Conservation (phyloP, 2,113 vertebrate species). For the Ciconia stormi region DNA sequence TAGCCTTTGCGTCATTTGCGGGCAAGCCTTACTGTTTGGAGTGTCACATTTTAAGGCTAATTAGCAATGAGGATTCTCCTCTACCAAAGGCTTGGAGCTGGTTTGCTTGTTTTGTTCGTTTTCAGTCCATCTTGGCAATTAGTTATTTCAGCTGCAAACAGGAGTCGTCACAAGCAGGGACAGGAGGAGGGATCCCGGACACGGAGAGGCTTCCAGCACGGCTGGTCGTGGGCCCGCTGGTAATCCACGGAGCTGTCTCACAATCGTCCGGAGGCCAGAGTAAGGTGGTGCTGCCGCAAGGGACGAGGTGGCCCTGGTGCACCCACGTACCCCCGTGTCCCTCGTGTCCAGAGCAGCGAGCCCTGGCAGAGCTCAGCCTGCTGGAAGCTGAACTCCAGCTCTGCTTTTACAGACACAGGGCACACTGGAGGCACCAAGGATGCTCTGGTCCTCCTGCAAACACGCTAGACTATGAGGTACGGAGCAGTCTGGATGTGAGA, state of each 20-base stretch:
- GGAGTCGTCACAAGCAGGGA: neutral
- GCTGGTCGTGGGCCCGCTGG: neutral
- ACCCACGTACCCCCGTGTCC: neutral
- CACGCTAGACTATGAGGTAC: neutral
- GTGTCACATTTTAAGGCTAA: constrained; percentile 39
- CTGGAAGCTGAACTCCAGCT: neutral
- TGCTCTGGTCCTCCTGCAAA: neutral
- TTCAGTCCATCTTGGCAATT: neutral
- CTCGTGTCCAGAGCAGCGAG: neutral
- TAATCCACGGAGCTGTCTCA: neutral
- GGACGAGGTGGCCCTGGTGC: neutral
- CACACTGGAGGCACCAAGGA: neutral
- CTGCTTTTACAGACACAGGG: neutral
- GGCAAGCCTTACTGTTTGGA: constrained; percentile 48
- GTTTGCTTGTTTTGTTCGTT: constrained; percentile 58
- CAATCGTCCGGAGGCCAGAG: rapidly evolving
- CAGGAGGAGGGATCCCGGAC: neutral
- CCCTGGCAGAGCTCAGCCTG: neutral
- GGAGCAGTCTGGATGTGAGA: neutral
- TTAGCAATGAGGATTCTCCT: constrained; percentile 50
- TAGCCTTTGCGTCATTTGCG: constrained; percentile 51
- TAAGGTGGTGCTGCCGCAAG: neutral
- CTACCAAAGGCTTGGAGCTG: constrained; percentile 9
- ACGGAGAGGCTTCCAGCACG: neutral
- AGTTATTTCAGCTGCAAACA: constrained; percentile 18